Evolutionary conservation across 2,888 invertebrate species (phyloP), one percentile per base, ranked within the genome.

Genomic region (Oscheius sp.): DNA sequence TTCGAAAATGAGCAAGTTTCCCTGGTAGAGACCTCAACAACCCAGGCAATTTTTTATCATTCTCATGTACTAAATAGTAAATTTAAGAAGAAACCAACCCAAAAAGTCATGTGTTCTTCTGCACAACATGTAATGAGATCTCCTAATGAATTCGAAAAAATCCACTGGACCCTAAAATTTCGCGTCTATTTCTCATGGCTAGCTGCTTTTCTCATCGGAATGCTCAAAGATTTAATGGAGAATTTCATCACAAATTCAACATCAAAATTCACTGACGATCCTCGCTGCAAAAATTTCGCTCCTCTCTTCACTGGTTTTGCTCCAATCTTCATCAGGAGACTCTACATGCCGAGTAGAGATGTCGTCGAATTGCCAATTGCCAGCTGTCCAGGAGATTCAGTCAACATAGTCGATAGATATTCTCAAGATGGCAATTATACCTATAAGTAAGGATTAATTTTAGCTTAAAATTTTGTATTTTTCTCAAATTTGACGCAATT

Each of bases 371-470:
- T 86, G 27, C 84, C 85, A 37, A 94, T 98, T 84, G 92, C 92
- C 88, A 94, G 95, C 87, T 92, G 94, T 74, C 97, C 98, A 0
- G 85, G 84, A 29, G 76, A 79, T n/a, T 77, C 74, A 8, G 77
- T 81, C 2, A 72, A 77, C 48, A 39, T 80, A 1, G 67, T 80
- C n/a, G 79, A 81, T 29, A 91, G 95, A 69, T 89, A 91, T 75
- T 92, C 94, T 0, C 90, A 90, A 57, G 96, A 97, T 88, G 91
- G 92, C 87, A 93, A 95, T 76, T 96, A 96, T 96, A 93, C 92
- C 65, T 96, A 96, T 88, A 91, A 93, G 93, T 94, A 37, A 70
- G 74, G 66, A 31, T 12, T 33, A 3, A 20, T 42, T 27, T 42
- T 20, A 4, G n/a, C 20, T 45, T 6, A 45, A 5, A 12, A 2